Base-by-base conservation (phyloP, 2,888 invertebrate genomes). In the Heliconius erato region DNA sequence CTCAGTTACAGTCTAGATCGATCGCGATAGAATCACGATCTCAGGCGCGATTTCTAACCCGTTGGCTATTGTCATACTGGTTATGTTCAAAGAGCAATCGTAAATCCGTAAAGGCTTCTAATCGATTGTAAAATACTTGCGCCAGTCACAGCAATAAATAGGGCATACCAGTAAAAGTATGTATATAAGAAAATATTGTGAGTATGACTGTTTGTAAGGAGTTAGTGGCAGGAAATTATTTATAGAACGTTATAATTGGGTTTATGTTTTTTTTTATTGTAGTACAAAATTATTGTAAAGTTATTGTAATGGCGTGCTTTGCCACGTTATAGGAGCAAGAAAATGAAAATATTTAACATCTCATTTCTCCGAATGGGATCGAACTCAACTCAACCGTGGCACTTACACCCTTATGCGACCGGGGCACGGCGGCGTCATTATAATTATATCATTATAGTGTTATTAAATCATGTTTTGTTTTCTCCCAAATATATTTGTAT, bases 11-110 rank as follows among this genome's bases (percentile, higher is more conserved):
- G 68, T 59, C 68, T 59, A 49, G 76, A 80, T 81, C 81, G 35
- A 78, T 71, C 81, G 44, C 40, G 71, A 78, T 59, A 78, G 81
- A 49, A 78, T 81, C 81, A 71, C 77, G 81, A 81, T 78, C 71
- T 76, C 68, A 59, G 76, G 81, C 71, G 71, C 68, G 63, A 81
- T 81, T 81, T 76, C 77, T 81, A 78, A 71, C 81, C 81, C 44
- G 71, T 67, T 78, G 32, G 78, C 81, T 67, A 81, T 81, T 78
- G 81, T 78, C 77, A 65, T 59, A 71, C 81, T 72, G 65, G 77
- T 78, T 77, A 81, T 78, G 65, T 63, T 78, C 63, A 68, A 78
- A 78, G 67, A 44, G 65, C 65, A 78, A 68, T 78, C 49, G 67
- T 78, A 78, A 78, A 67, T 67, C 49, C 67, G 40, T 44, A 68